Evolutionary conservation across 1,140 invertebrate genomes (phyloP).

Genomic region (Listronotus bonariensis): DNA sequence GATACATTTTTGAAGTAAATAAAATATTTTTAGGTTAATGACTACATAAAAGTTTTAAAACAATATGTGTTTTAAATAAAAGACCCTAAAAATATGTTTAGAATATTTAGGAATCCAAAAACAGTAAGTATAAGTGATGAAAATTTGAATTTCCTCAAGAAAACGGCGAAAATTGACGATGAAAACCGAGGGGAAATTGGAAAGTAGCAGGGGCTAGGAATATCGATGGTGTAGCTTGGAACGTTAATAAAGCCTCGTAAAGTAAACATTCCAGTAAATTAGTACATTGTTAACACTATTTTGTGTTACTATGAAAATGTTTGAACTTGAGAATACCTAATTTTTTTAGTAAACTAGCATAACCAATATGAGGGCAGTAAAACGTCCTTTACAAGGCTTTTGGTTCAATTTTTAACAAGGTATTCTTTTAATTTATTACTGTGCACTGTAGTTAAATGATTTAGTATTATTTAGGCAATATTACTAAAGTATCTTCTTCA

Average conservation of each 20-base stretch:
- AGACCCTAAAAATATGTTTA: constrained; percentile 4
- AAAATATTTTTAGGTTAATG: not conserved
- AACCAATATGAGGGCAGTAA: constrained; percentile 10
- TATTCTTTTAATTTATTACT: constrained; percentile 6
- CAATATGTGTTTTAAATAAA: not conserved
- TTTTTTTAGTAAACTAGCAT: constrained; percentile 2
- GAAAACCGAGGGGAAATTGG: constrained; percentile 5
- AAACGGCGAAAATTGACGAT: constrained; percentile 22
- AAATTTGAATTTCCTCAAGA: constrained; percentile 19
- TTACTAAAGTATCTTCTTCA: too few relatives aligned
- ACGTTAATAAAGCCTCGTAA: constrained; percentile 18
- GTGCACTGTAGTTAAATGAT: too few relatives aligned
- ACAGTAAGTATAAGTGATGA: constrained; percentile 13
- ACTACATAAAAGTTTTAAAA: not conserved
- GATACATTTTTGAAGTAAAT: not conserved
- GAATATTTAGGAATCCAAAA: constrained; percentile 12
- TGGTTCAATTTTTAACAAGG: constrained; percentile 15
- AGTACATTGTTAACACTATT: not conserved
- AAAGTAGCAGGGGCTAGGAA: constrained; percentile 7
- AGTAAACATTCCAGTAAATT: constrained; percentile 17
- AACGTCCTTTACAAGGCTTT: constrained; percentile 1
- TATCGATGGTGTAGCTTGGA: constrained; percentile 20
- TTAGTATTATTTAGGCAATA: too few relatives aligned
- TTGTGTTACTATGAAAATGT: constrained; percentile 12
- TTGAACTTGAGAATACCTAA: constrained; percentile 1